Conservation (phyloP, 2,888 invertebrate genomes). For the Choristoneura rosaceana region DNA sequence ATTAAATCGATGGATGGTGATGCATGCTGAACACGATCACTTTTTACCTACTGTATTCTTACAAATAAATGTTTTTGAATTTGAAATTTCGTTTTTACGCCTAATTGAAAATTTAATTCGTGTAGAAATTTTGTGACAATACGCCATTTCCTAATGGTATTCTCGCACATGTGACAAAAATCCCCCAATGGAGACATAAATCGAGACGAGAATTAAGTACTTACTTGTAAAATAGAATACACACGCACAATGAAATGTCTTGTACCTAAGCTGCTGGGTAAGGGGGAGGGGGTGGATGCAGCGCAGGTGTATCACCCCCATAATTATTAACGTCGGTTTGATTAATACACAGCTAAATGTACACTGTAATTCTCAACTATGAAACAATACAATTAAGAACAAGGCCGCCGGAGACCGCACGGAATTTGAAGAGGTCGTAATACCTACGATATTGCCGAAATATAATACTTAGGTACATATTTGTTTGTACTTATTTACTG, state of each 20-base stretch:
- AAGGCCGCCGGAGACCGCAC: background rate
- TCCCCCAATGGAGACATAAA: no score
- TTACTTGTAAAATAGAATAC: no score
- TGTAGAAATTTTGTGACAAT: no score
- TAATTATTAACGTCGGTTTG: background rate
- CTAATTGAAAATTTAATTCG: no score
- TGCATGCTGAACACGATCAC: no score
- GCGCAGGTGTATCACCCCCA: background rate
- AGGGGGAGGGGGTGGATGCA: background rate
- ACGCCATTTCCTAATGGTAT: no score
- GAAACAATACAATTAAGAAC: constrained; percentile 2
- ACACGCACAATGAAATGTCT: background rate
- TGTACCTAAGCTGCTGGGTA: background rate
- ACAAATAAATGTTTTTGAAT: no score
- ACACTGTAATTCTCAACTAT: background rate
- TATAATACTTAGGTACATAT: background rate
- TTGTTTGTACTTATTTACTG: background rate
- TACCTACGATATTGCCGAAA: background rate
- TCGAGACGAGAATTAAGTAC: no score
- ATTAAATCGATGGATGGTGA: no score
- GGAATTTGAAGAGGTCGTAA: background rate
- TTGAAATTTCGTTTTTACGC: no score
- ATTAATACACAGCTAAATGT: background rate
- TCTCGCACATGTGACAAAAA: no score
- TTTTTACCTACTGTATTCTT: no score